Conservation (phyloP, 2,113 vertebrate genomes). For the Microtus ochrogaster region DNA sequence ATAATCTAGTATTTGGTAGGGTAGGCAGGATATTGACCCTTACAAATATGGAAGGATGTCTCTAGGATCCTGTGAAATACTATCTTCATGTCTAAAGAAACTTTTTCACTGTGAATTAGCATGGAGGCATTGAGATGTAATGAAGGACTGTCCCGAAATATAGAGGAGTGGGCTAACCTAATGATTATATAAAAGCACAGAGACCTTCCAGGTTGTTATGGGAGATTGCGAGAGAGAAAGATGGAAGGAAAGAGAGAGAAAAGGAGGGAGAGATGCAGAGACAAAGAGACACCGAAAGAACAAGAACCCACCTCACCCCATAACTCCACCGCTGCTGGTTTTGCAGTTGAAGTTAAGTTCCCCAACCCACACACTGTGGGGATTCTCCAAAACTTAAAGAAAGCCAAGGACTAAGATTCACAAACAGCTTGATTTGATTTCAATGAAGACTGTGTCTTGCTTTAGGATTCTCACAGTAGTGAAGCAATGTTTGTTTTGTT, state of each 20-base stretch:
- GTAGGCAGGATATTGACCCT: neutral
- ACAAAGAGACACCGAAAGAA: neutral
- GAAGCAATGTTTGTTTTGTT: neutral
- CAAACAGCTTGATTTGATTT: neutral
- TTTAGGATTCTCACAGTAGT: neutral
- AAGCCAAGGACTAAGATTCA: neutral
- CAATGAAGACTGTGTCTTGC: neutral
- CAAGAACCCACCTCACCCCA: neutral
- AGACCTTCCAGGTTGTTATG: neutral
- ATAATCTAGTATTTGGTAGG: neutral
- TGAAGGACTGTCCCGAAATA: neutral
- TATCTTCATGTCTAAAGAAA: neutral
- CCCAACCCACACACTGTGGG: neutral
- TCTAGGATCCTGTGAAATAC: neutral
- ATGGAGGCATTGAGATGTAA: neutral
- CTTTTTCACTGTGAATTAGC: neutral
- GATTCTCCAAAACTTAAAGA: neutral
- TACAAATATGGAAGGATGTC: neutral
- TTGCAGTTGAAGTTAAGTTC: accelerated
- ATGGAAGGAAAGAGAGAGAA: neutral
- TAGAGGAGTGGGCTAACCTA: neutral
- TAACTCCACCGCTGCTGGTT: accelerated
- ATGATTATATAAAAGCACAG: neutral
- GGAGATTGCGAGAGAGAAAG: neutral
- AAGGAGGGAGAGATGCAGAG: neutral